phyloP scores from a whole-genome alignment of 1,140 invertebrate genomes.

The Bilobella aurantiaca region DNA sequence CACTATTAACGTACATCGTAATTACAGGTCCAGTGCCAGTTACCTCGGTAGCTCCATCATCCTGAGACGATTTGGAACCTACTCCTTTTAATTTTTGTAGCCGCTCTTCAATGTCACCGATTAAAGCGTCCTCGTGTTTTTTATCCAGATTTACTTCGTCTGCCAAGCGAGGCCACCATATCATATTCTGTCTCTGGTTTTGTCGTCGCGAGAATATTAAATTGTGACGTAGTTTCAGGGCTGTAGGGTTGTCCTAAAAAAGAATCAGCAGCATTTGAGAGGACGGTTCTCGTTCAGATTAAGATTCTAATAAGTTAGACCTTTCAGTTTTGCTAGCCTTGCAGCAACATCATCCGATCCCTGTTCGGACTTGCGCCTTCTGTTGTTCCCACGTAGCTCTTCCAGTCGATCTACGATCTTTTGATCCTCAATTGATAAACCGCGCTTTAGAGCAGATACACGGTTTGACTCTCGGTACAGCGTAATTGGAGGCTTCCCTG shows the following conservation, averaged over 20 bases:
- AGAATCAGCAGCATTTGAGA: neutral
- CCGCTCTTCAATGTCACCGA: constrained; percentile 27
- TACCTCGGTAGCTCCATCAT: too few relatives aligned
- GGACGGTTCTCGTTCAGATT: neutral
- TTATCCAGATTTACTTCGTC: constrained; percentile 47
- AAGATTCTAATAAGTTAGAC: constrained; percentile 10
- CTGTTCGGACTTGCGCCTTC: constrained; percentile 16
- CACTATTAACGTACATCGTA: too few relatives aligned
- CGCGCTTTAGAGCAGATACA: constrained; percentile 39
- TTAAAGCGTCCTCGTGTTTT: constrained; percentile 17
- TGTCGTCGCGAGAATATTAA: constrained; percentile 37
- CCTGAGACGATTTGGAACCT: too few relatives aligned
- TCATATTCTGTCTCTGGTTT: constrained; percentile 53
- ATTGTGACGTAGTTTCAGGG: neutral
- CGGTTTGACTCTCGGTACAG: constrained; percentile 42
- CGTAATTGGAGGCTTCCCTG: constrained; percentile 41
- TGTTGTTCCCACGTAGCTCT: constrained; percentile 42
- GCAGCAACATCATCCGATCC: constrained; percentile 32
- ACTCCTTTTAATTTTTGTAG: constrained; percentile 15
- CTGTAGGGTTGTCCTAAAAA: constrained; percentile 1
- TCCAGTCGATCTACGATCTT: constrained; percentile 50
- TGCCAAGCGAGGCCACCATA: constrained; percentile 49
- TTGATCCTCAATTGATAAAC: constrained; percentile 41
- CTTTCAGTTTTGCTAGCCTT: constrained; percentile 34
- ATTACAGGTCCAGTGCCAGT: too few relatives aligned